Evolutionary conservation across 1,140 invertebrate genomes (phyloP).

Genomic region (Caenorhabditis briggsae): DNA sequence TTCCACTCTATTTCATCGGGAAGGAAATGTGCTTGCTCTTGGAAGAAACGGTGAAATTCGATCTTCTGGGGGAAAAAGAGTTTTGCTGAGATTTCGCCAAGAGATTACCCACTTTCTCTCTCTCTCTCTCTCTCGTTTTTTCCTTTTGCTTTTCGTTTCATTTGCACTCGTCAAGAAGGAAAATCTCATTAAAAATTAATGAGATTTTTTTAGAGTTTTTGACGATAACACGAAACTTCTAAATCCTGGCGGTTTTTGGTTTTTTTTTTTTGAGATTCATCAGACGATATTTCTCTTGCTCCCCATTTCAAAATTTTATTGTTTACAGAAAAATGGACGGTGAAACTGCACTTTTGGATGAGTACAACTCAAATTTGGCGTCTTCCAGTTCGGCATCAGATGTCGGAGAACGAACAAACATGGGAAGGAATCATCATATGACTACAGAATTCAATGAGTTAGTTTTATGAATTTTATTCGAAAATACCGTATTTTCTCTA

Average conservation of each 20-base stretch:
- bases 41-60: conserved; percentile 38
- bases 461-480: not conserved
- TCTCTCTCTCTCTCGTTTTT: not conserved
- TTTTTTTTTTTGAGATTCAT: not conserved
- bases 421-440: conserved; percentile 46
- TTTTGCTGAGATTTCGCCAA: conserved; percentile 35
- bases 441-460: conserved; percentile 36
- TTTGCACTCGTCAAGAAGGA: conserved; percentile 42
- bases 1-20: not conserved
- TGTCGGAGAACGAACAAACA: conserved; percentile 9
- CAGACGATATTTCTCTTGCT: not conserved
- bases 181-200: conserved; percentile 47
- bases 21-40: conserved; percentile 35
- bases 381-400: conserved; percentile 42
- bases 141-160: not conserved
- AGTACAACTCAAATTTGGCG: conserved; percentile 46
- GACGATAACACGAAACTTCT: conserved; percentile 3
- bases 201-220: conserved; percentile 26
- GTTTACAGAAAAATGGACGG: conserved; percentile 39
- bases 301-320: not conserved
- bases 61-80: not conserved
- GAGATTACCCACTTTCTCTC: conserved; percentile 41
- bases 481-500: too few relatives aligned
- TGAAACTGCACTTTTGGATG: conserved; percentile 39
- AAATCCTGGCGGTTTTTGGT: not conserved